Evolutionary conservation across 2,113 vertebrate species (phyloP).

Genomic region (Lanius ludovicianus): DNA sequence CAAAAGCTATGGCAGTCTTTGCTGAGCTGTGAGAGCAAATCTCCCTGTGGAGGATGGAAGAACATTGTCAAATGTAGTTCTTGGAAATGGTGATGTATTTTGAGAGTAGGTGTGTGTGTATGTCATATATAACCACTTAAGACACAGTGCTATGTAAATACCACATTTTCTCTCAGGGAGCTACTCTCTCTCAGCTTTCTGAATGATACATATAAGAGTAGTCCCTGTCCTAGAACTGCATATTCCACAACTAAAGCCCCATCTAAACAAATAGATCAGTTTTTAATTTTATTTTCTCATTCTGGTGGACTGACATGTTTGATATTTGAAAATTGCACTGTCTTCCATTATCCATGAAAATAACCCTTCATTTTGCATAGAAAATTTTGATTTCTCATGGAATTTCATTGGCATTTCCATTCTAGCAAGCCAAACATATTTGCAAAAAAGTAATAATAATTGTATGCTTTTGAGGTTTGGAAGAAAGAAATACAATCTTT

Average conservation of each 20-base stretch:
- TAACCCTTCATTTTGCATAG: not conserved
- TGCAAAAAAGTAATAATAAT: not conserved
- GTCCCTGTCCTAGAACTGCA: not conserved
- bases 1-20: not conserved
- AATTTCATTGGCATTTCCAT: not conserved
- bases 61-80: not conserved
- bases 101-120: not conserved
- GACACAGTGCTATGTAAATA: not conserved
- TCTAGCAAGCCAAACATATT: not conserved
- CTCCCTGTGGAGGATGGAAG: not conserved
- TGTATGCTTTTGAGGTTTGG: not conserved
- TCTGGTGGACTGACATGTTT: not conserved
- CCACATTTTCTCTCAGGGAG: not conserved
- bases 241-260: not conserved
- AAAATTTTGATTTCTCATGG: not conserved
- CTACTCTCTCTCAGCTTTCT: not conserved
- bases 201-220: not conserved
- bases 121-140: not conserved
- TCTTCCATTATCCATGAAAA: not conserved
- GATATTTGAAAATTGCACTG: not conserved
- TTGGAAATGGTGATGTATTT: not conserved
- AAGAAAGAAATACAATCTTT: not conserved
- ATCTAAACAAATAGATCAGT: not conserved
- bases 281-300: not conserved
- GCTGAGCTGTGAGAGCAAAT: not conserved